These are phyloP conservation scores for Pantelozetes paolii DNA, from an alignment of 2,888 invertebrate species.

Conservation along the genomic window DNA sequence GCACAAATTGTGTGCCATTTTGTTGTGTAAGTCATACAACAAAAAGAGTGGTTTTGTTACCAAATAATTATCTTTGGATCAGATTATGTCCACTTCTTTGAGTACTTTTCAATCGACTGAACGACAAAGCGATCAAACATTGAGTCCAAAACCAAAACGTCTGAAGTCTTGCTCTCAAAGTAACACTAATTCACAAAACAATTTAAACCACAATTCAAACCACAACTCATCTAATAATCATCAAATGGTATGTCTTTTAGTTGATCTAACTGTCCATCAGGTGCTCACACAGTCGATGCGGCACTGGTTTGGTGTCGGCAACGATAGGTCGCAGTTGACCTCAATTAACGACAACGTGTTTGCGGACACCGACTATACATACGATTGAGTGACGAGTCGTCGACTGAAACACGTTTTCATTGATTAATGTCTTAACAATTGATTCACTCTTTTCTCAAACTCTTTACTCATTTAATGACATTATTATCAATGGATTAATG, in stretches of 20 bases:
- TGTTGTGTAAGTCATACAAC: not conserved
- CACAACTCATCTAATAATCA: not conserved
- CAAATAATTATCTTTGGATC: not conserved
- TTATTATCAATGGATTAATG: too few species aligned
- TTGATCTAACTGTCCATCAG: not conserved
- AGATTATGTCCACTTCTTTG: slow-evolving; percentile 34
- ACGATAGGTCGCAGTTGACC: too few species aligned
- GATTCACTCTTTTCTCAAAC: too few species aligned
- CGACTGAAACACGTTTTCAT: too few species aligned
- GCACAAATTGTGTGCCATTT: too few species aligned
- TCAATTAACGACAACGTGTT: too few species aligned
- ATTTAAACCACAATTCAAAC: slow-evolving; percentile 4
- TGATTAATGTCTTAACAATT: too few species aligned
- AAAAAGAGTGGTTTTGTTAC: not conserved
- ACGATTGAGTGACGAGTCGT: too few species aligned
- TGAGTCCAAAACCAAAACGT: slow-evolving; percentile 13
- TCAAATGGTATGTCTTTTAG: not conserved
- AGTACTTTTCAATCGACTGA: slow-evolving; percentile 14
- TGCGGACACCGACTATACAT: too few species aligned
- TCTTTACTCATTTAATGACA: too few species aligned
- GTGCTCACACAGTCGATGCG: not conserved
- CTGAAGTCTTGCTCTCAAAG: not conserved
- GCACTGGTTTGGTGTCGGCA: too few species aligned
- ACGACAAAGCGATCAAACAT: slow-evolving; percentile 22
- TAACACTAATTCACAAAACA: slow-evolving; percentile 1